phyloP scores from a whole-genome alignment of 2,113 vertebrate genomes.

The Gadus chalcogrammus region DNA sequence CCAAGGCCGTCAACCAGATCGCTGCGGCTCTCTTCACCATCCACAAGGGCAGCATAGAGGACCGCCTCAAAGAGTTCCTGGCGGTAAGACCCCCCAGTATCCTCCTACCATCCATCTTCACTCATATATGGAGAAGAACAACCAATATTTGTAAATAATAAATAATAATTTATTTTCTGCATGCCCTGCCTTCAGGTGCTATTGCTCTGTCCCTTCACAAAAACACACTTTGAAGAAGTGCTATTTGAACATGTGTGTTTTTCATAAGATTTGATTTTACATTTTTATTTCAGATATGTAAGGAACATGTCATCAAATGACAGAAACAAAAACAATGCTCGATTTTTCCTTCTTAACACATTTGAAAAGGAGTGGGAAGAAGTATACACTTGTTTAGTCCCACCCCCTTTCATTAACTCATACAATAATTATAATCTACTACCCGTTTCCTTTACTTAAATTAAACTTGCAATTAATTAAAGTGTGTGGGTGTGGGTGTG shows the following conservation, averaged over 20 bases:
- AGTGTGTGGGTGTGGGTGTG: neutral
- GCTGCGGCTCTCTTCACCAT: slow-evolving; percentile 98
- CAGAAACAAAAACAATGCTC: neutral
- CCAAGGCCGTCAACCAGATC: slow-evolving; percentile 99
- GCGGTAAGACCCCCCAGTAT: slow-evolving; percentile 79
- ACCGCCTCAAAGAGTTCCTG: slow-evolving; percentile 96
- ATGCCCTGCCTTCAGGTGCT: too few species aligned
- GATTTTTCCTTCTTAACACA: neutral
- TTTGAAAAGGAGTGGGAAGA: too few species aligned
- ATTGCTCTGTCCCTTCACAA: neutral
- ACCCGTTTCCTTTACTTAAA: too few species aligned
- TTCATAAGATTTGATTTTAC: too few species aligned
- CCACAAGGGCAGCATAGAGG: slow-evolving; percentile 99
- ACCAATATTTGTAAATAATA: too few species aligned
- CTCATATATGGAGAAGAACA: neutral
- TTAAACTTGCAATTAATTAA: neutral
- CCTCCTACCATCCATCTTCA: neutral
- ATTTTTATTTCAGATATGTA: too few species aligned
- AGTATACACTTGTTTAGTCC: too few species aligned
- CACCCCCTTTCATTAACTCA: neutral
- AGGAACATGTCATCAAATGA: too few species aligned
- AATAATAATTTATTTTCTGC: too few species aligned
- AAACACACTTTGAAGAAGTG: neutral
- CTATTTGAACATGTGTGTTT: too few species aligned
- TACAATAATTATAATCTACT: too few species aligned